Conservation (phyloP, 2,113 vertebrate species). For the Peromyscus leucopus region DNA sequence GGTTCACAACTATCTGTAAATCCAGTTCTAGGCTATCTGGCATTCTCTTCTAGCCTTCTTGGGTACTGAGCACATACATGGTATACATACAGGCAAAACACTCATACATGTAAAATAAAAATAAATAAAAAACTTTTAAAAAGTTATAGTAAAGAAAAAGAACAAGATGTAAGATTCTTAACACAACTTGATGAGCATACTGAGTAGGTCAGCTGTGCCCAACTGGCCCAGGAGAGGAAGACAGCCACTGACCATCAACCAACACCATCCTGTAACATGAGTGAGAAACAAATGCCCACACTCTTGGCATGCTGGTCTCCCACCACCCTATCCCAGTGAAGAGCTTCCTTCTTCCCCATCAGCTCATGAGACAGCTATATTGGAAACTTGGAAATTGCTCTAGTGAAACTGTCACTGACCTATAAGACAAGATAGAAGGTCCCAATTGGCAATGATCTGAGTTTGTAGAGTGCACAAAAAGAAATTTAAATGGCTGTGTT, state of each 20-base stretch:
- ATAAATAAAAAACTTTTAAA: background rate
- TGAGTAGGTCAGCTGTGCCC: background rate
- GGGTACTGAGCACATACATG: background rate
- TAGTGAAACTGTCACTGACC: constrained; percentile 11
- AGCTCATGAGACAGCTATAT: background rate
- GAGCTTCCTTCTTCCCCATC: background rate
- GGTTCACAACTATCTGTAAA: background rate
- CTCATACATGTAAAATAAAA: background rate
- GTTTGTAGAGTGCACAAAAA: background rate
- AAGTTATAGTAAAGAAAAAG: background rate
- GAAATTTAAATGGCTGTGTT: background rate
- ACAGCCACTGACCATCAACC: too few species aligned
- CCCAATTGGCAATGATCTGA: constrained; percentile 1
- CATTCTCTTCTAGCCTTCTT: background rate
- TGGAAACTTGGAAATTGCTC: background rate
- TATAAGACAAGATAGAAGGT: background rate
- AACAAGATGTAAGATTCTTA: background rate
- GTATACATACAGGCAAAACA: background rate
- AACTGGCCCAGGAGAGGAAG: background rate
- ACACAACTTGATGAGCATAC: background rate
- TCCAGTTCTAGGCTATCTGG: background rate
- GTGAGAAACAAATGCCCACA: background rate
- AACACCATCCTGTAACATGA: rapidly evolving
- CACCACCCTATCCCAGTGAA: background rate
- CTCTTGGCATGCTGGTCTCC: background rate